These are phyloP conservation scores for Araneus ventricosus DNA, from an alignment of 1,140 invertebrate species.

Conservation along the genomic window DNA sequence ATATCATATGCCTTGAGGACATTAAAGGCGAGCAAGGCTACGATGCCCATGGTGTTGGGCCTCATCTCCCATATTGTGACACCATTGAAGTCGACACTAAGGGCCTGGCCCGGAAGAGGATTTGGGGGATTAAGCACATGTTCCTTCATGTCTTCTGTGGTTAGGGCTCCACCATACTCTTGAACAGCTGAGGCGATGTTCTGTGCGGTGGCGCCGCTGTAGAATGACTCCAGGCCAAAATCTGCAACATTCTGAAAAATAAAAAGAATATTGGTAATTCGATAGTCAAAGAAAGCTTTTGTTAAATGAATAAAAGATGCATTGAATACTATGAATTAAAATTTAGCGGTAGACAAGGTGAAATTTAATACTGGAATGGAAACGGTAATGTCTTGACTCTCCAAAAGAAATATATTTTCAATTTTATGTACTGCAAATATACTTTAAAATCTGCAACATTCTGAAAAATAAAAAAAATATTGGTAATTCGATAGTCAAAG, in stretches of 20 bases:
- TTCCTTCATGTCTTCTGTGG: slow-evolving; percentile 79
- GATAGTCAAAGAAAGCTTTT: background rate
- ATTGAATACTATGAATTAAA: no score
- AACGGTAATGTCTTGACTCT: no score
- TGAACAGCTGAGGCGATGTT: slow-evolving; percentile 79
- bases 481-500: background rate
- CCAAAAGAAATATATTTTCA: no score
- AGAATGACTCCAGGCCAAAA: slow-evolving; percentile 79
- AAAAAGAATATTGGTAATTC: background rate
- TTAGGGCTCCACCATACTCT: slow-evolving; percentile 79
- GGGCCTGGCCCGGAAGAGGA: background rate
- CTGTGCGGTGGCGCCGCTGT: slow-evolving; percentile 79
- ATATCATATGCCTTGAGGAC: slow-evolving; percentile 58
- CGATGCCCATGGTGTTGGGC: slow-evolving; percentile 64
- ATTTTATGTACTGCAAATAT: no score
- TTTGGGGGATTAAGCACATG: slow-evolving; percentile 77
- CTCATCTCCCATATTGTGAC: slow-evolving; percentile 72
- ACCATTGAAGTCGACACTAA: slow-evolving; percentile 48
- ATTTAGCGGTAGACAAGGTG: no score
- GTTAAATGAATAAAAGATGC: no score
- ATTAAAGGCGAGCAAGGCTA: slow-evolving; percentile 55
- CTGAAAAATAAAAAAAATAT: slow-evolving; percentile 71
- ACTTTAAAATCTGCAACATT: slow-evolving; percentile 77
- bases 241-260: slow-evolving; percentile 78
- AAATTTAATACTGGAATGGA: no score